A percentile compares a stretch with the other conserved stretches of the same genome.
These are phyloP conservation scores for Erynnis tages DNA, from an alignment of 2,888 invertebrate species.

Conservation along the genomic window DNA sequence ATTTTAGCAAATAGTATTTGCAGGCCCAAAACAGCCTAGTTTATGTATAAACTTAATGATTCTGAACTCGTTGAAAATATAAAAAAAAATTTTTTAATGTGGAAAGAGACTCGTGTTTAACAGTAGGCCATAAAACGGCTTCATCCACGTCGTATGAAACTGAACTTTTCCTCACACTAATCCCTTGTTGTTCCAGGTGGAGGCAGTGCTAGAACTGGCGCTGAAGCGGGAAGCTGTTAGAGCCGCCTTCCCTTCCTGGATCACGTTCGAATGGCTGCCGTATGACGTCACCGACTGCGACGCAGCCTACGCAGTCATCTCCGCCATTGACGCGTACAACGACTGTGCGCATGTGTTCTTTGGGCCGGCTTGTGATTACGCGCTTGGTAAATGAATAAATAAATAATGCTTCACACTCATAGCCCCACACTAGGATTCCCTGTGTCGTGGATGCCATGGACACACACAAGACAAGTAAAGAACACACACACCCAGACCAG, in stretches of 20 bases:
- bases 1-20: no score
- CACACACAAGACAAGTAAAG: no score
- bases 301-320: slow-evolving; percentile 86
- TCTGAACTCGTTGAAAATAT: no score
- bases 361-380: slow-evolving; percentile 91
- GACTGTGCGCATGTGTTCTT: slow-evolving; percentile 89
- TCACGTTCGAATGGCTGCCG: slow-evolving; percentile 82
- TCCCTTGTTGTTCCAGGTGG: slow-evolving; percentile 79
- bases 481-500: no score
- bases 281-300: slow-evolving; percentile 87
- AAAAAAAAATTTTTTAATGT: no score
- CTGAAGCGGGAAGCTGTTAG: slow-evolving; percentile 73
- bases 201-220: slow-evolving; percentile 84
- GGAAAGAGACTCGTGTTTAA: no score
- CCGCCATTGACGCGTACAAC: slow-evolving; percentile 87
- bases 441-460: no score
- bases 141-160: no score
- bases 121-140: no score
- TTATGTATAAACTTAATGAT: no score
- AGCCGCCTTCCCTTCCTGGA: slow-evolving; percentile 80
- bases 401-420: background rate
- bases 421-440: no score
- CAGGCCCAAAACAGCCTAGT: no score
- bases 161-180: background rate
- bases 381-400: slow-evolving; percentile 84